Conservation (phyloP, 2,797 vertebrate genomes). For the Poecilia gillii region DNA sequence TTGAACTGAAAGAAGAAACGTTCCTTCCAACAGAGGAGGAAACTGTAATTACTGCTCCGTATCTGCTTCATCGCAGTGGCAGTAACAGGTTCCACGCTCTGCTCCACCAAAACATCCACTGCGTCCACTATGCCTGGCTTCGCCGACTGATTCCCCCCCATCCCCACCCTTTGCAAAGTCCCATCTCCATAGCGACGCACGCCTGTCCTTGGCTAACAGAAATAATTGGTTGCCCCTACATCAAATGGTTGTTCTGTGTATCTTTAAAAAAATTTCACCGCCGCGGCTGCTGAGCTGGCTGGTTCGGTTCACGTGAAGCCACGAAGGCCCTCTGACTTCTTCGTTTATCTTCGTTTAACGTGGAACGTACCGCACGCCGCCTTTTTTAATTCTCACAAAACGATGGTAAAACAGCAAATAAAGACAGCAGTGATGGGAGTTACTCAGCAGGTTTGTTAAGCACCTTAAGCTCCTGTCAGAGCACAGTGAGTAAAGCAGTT, state of each 20-base stretch:
- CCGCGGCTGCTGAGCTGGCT: constrained; percentile 23
- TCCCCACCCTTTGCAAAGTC: constrained; percentile 13
- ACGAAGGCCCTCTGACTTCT: constrained; percentile 36
- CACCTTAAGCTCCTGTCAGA: constrained; percentile 5
- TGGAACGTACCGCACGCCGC: neutral
- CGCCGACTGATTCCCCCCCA: constrained; percentile 12
- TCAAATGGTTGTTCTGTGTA: constrained; percentile 62
- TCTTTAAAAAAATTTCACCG: constrained; percentile 64
- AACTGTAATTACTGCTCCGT: neutral
- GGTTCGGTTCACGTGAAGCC: constrained; percentile 59
- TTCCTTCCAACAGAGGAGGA: neutral
- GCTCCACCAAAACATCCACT: constrained; percentile 20
- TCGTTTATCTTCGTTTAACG: constrained; percentile 42
- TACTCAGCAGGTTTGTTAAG: neutral
- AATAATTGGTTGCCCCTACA: constrained; percentile 38
- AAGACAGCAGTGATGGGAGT: neutral
- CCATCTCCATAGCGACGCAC: constrained; percentile 58
- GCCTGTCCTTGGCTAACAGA: constrained; percentile 27
- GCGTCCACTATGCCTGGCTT: constrained; percentile 35
- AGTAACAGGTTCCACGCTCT: constrained; percentile 1
- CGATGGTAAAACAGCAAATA: neutral
- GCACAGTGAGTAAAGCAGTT: neutral
- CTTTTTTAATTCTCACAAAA: neutral
- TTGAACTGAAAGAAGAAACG: neutral
- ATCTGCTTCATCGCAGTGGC: neutral